A percentile compares a stretch with the other conserved stretches of the same genome.
phyloP scores from a whole-genome alignment of 2,888 invertebrate species.

The Siphonodentalium dalli region DNA sequence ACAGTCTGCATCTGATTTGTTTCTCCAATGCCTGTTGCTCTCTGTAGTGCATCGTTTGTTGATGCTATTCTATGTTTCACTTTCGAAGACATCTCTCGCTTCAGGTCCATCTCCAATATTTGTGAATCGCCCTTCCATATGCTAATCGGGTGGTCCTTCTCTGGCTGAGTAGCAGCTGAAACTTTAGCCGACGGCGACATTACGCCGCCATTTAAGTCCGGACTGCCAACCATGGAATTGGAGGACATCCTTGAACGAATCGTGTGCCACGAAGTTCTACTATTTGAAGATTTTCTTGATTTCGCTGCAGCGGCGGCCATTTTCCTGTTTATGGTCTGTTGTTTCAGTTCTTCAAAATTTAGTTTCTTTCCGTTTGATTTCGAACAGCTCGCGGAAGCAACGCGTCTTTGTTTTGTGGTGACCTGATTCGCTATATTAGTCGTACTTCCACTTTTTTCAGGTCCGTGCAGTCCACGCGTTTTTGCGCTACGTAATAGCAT shows the following conservation, averaged over 20 bases:
- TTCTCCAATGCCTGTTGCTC: conserved; percentile 49
- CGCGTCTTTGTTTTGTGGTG: neutral
- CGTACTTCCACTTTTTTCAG: conserved; percentile 35
- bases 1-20: conserved; percentile 30
- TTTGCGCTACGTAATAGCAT: conserved; percentile 27
- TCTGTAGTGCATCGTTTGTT: conserved; percentile 38
- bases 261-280: neutral
- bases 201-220: conserved; percentile 21
- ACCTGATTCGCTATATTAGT: conserved; percentile 16
- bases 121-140: conserved; percentile 49
- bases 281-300: neutral
- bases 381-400: conserved; percentile 30
- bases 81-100: conserved; percentile 39
- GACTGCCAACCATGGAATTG: conserved; percentile 13
- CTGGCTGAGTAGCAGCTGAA: conserved; percentile 9
- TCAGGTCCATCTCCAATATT: conserved; percentile 47
- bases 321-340: conserved; percentile 28
- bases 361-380: conserved; percentile 29
- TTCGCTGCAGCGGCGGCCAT: too few species aligned
- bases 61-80: conserved; percentile 34
- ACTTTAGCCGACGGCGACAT: conserved; percentile 24
- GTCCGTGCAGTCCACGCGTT: conserved; percentile 23
- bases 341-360: conserved; percentile 37
- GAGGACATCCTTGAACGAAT: conserved; percentile 3
- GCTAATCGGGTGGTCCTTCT: conserved; percentile 25